Conservation (phyloP, 2,113 vertebrate species). For the Amphilophus citrinellus region DNA sequence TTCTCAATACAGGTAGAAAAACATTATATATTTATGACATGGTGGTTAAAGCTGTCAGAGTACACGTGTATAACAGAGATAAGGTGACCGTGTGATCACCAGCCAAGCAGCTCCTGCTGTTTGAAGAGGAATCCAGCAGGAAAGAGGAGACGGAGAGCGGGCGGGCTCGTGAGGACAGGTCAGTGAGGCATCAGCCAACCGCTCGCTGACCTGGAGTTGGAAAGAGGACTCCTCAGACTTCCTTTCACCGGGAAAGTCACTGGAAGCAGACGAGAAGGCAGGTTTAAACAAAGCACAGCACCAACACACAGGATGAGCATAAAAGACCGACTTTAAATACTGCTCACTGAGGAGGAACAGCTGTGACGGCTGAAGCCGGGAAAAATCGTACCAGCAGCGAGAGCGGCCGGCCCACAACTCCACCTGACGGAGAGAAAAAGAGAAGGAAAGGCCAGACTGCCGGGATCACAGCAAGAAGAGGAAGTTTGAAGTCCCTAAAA, state of each 20-base stretch:
- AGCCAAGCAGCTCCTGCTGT: too few species aligned
- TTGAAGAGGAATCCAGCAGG: too few species aligned
- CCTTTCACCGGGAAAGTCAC: too few species aligned
- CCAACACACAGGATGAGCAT: background rate
- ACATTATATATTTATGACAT: fast-evolving
- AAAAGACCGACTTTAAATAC: background rate
- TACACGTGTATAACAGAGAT: too few species aligned
- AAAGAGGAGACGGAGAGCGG: background rate
- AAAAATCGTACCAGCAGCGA: background rate
- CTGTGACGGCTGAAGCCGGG: too few species aligned
- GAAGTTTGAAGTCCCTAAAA: background rate
- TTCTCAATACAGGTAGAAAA: background rate
- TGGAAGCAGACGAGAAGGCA: background rate
- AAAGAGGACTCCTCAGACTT: too few species aligned
- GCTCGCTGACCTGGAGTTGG: too few species aligned
- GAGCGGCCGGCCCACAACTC: background rate
- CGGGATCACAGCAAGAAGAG: fast-evolving
- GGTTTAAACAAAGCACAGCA: background rate
- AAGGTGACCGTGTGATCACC: too few species aligned
- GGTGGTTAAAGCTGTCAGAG: background rate
- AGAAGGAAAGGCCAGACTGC: background rate
- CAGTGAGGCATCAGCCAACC: too few species aligned
- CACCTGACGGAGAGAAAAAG: background rate
- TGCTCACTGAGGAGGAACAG: fast-evolving
- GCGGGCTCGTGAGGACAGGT: background rate